These are phyloP conservation scores for Ctenicera cuprea DNA, from an alignment of 2,888 invertebrate genomes.

Conservation along the genomic window DNA sequence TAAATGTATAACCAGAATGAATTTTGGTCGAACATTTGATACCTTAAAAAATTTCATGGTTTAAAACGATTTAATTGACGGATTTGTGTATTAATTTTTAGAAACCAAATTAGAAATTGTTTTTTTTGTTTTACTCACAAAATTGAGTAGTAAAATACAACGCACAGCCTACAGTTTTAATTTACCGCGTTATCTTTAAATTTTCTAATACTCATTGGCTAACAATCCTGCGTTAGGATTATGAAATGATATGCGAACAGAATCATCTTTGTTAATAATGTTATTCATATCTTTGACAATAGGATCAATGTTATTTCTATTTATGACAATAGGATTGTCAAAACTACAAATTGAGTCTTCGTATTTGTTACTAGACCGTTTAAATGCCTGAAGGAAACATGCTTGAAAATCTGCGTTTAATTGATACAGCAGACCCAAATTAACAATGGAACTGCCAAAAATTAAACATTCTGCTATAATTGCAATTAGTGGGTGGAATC, in stretches of 20 bases:
- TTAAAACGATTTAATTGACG: too few species aligned
- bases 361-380: neutral
- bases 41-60: too few species aligned
- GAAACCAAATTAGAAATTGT: too few species aligned
- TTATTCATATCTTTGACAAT: too few species aligned
- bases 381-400: slow-evolving; percentile 18
- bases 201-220: slow-evolving; percentile 6
- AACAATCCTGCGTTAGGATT: slow-evolving; percentile 24
- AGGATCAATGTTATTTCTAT: too few species aligned
- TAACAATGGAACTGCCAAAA: slow-evolving; percentile 38
- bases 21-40: too few species aligned
- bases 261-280: neutral
- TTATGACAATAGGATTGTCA: slow-evolving; percentile 5
- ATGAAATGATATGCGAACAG: slow-evolving; percentile 6
- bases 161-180: neutral
- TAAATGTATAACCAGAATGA: too few species aligned
- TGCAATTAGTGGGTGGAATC: neutral
- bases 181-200: neutral
- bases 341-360: neutral
- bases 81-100: too few species aligned
- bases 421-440: slow-evolving; percentile 18
- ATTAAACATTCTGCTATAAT: neutral
- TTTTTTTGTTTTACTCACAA: too few species aligned
- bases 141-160: too few species aligned
- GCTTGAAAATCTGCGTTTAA: slow-evolving; percentile 31